Percentiles rank a stretch among this genome's conserved stretches.
These are phyloP conservation scores for Atethmia centrago DNA, from an alignment of 2,888 invertebrate genomes.

Conservation along the genomic window DNA sequence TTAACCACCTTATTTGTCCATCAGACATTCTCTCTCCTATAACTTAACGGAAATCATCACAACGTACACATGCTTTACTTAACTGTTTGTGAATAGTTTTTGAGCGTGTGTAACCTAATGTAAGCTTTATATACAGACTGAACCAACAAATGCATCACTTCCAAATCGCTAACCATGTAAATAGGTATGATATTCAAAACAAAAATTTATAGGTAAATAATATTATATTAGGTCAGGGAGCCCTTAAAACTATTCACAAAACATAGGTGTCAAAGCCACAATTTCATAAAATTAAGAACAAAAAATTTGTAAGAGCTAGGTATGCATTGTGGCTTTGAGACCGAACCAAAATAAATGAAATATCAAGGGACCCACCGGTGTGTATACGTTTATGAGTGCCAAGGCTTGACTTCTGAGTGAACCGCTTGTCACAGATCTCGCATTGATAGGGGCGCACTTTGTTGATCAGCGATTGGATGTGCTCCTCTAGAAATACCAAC, in stretches of 20 bases:
- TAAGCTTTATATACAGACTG: slow-evolving; percentile 53
- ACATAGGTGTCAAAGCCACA: slow-evolving; percentile 88
- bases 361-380: slow-evolving; percentile 92
- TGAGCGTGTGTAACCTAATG: slow-evolving; percentile 87
- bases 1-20: slow-evolving; percentile 88
- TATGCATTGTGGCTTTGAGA: slow-evolving; percentile 87
- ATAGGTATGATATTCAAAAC: slow-evolving; percentile 50
- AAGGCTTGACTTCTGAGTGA: slow-evolving; percentile 95
- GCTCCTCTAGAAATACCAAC: slow-evolving; percentile 91
- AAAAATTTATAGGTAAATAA: slow-evolving; percentile 37
- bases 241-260: slow-evolving; percentile 91
- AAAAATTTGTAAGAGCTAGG: slow-evolving; percentile 42
- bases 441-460: slow-evolving; percentile 92
- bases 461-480: slow-evolving; percentile 91
- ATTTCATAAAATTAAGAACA: slow-evolving; percentile 45
- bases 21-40: slow-evolving; percentile 87
- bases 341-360: slow-evolving; percentile 86
- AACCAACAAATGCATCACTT: slow-evolving; percentile 66
- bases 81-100: slow-evolving; percentile 91
- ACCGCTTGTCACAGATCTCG: slow-evolving; percentile 94
- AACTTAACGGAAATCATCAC: slow-evolving; percentile 85
- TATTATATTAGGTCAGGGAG: slow-evolving; percentile 78
- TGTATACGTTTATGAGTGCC: slow-evolving; percentile 95
- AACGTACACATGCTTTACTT: slow-evolving; percentile 90
- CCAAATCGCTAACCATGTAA: slow-evolving; percentile 79